Conservation (phyloP, 1,140 invertebrate species). For the Drosophila miranda region DNA sequence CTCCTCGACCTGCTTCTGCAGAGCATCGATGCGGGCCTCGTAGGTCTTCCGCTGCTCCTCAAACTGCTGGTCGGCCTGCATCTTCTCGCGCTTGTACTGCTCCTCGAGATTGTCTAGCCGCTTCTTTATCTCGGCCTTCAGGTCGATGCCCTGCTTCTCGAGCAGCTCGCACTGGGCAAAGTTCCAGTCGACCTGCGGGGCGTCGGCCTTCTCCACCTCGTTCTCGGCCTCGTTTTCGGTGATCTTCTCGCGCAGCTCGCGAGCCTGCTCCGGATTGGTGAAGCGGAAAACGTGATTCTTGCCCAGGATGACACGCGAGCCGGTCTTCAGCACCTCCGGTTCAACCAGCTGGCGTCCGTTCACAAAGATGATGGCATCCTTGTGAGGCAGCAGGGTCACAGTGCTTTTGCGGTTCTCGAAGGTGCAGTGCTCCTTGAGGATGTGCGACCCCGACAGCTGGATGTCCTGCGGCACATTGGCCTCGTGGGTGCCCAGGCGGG, state of each 20-base stretch:
- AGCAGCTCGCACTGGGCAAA: constrained; percentile 98
- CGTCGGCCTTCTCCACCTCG: constrained; percentile 86
- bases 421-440: constrained; percentile 96
- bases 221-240: constrained; percentile 80
- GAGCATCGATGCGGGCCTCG: constrained; percentile 97
- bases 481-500: constrained; percentile 95
- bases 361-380: constrained; percentile 95
- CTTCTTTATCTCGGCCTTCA: constrained; percentile 99
- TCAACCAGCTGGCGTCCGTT: constrained; percentile 96
- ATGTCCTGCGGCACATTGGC: constrained; percentile 96
- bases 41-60: constrained; percentile 99
- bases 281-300: constrained; percentile 99
- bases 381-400: constrained; percentile 94
- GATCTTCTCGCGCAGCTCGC: constrained; percentile 84
- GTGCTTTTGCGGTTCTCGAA: constrained; percentile 96
- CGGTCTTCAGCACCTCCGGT: constrained; percentile 94
- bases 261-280: constrained; percentile 96
- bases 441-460: constrained; percentile 95
- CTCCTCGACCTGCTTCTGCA: constrained; percentile 98
- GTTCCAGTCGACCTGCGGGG: constrained; percentile 95
- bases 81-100: constrained; percentile 98
- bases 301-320: constrained; percentile 97
- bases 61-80: constrained; percentile 97
- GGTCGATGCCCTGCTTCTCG: constrained; percentile 99
- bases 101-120: constrained; percentile 96